A percentile compares a stretch with the other conserved stretches of the same genome.
Evolutionary conservation across 2,113 vertebrate genomes (phyloP).

Genomic region (Camelus bactrianus): DNA sequence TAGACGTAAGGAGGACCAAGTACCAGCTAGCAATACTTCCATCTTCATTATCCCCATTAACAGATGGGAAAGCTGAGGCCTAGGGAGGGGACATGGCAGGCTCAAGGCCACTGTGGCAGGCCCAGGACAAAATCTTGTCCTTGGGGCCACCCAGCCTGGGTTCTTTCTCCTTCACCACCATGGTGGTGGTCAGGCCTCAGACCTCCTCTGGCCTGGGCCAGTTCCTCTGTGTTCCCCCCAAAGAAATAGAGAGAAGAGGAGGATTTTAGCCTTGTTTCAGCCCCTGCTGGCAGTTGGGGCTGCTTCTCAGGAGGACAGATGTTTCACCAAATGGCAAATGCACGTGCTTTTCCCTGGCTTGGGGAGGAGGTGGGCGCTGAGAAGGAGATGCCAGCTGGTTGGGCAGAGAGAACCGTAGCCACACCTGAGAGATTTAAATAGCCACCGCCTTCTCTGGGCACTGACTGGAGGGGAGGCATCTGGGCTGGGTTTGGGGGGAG

Average conservation of each 20-base stretch:
- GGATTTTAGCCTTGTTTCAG: not conserved
- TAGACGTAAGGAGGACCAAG: not conserved
- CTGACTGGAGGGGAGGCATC: not conserved
- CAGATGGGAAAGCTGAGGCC: not conserved
- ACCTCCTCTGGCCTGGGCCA: not conserved
- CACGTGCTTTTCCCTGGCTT: conserved; percentile 57
- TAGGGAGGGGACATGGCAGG: not conserved
- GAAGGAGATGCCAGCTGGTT: conserved; percentile 66
- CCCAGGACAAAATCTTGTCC: not conserved
- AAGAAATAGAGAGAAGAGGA: not conserved
- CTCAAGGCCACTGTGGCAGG: not conserved
- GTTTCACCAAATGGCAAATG: conserved; percentile 77
- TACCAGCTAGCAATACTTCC: not conserved
- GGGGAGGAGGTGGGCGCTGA: conserved; percentile 64
- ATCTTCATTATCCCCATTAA: not conserved
- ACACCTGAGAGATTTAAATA: conserved; percentile 80
- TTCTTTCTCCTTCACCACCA: not conserved
- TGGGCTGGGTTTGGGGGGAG: not conserved
- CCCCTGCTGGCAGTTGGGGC: not conserved
- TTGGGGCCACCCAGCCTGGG: not conserved
- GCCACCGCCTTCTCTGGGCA: conserved; percentile 49
- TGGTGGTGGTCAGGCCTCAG: not conserved
- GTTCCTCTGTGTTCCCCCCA: not conserved
- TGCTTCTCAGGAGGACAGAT: conserved; percentile 68
- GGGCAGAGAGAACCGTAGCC: conserved; percentile 40